Evolutionary conservation across 1,140 invertebrate species (phyloP).

Genomic region (Philaenus spumarius): DNA sequence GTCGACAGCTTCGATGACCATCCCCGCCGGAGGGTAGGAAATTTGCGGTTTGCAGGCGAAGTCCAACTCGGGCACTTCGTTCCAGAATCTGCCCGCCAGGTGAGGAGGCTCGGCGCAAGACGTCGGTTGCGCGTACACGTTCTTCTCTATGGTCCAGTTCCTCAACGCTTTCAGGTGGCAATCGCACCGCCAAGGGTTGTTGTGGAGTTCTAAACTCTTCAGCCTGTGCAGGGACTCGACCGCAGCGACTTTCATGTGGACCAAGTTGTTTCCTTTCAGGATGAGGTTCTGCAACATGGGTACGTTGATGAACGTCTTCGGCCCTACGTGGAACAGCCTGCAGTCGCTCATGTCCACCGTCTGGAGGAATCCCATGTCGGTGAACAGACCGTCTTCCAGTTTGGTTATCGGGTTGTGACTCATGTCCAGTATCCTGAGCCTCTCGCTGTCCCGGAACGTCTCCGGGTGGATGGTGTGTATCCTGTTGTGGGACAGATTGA

Average conservation of each 20-base stretch:
- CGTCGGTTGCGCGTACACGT: constrained; percentile 64
- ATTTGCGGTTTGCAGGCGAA: constrained; percentile 82
- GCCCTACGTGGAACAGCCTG: constrained; percentile 55
- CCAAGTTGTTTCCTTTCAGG: constrained; percentile 63
- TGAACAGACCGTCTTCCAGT: constrained; percentile 66
- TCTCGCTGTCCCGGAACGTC: constrained; percentile 23
- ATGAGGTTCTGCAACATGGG: constrained; percentile 57
- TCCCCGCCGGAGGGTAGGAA: constrained; percentile 40
- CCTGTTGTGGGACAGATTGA: constrained; percentile 72
- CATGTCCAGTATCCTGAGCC: constrained; percentile 51
- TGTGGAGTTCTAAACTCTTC: constrained; percentile 64
- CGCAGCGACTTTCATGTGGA: constrained; percentile 46
- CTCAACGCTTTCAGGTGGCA: constrained; percentile 72
- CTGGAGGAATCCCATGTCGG: constrained; percentile 63
- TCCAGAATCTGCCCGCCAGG: constrained; percentile 61
- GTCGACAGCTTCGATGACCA: constrained; percentile 48
- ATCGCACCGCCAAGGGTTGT: constrained; percentile 85
- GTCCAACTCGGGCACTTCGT: constrained; percentile 57
- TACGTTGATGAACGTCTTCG: constrained; percentile 63
- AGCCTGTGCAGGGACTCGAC: constrained; percentile 55
- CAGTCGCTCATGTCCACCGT: constrained; percentile 71
- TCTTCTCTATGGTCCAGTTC: constrained; percentile 62
- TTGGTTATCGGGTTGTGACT: constrained; percentile 64
- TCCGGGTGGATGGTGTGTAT: constrained; percentile 29
- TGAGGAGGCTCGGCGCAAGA: constrained; percentile 59